A percentile compares a stretch with the other conserved stretches of the same genome.
Conservation (phyloP, 2,888 invertebrate species). For the Acanthosoma haemorrhoidale region DNA sequence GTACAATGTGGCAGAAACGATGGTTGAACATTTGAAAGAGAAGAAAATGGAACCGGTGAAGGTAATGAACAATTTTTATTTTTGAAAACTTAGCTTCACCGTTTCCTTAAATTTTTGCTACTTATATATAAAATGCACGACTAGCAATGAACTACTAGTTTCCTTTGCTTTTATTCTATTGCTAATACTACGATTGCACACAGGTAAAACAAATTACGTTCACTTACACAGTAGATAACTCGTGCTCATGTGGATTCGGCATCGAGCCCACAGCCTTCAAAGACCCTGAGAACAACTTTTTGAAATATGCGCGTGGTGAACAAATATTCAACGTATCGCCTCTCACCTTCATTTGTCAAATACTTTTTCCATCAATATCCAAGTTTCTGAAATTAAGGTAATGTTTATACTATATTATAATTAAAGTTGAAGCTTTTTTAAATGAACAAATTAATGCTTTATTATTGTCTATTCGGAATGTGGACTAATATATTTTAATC, state of each 20-base stretch:
- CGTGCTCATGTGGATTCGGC: constrained; percentile 7
- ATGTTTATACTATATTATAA: neutral
- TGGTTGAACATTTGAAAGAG: constrained; percentile 8
- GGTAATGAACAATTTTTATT: too few relatives aligned
- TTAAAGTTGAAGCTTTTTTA: too few relatives aligned
- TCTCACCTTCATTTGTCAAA: neutral
- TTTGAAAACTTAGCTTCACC: too few relatives aligned
- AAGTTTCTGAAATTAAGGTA: neutral
- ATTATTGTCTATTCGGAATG: too few relatives aligned
- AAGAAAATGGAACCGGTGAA: neutral
- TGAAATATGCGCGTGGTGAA: neutral
- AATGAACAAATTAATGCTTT: too few relatives aligned
- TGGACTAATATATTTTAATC: too few relatives aligned
- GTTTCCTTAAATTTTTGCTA: too few relatives aligned
- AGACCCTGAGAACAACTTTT: neutral
- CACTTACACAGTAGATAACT: constrained; percentile 14
- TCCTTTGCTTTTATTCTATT: too few relatives aligned
- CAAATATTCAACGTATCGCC: neutral
- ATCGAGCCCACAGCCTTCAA: neutral
- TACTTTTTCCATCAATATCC: neutral
- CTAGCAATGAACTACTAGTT: too few relatives aligned
- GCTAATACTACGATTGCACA: too few relatives aligned
- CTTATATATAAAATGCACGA: too few relatives aligned
- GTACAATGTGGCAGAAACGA: neutral
- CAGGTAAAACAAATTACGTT: constrained; percentile 5